Evolutionary conservation across 2,888 invertebrate species (phyloP).

Genomic region (Lasioglossum villosulum): DNA sequence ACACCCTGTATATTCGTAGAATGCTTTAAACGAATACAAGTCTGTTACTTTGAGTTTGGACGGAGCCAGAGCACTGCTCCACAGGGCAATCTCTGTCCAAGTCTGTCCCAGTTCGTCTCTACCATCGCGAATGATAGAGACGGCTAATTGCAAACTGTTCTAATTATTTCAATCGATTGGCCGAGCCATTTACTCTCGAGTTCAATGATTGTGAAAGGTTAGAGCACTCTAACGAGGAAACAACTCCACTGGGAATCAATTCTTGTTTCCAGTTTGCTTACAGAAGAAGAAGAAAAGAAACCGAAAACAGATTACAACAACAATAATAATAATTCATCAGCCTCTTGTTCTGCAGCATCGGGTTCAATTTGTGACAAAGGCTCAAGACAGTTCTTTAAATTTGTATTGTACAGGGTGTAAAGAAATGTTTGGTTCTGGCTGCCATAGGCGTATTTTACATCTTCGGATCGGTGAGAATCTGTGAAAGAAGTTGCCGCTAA

Average conservation of each 20-base stretch:
- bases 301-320: not conserved
- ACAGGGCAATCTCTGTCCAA: not conserved
- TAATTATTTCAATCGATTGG: constrained; percentile 8
- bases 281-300: not conserved
- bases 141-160: not conserved
- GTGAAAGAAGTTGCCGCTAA: too few relatives aligned
- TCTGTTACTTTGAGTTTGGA: too few relatives aligned
- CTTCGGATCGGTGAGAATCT: too few relatives aligned
- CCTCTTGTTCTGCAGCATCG: not conserved
- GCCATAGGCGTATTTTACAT: too few relatives aligned
- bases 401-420: too few relatives aligned
- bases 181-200: not conserved
- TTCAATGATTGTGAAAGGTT: not conserved
- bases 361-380: not conserved
- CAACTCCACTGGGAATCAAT: not conserved
- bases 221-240: not conserved
- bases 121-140: not conserved
- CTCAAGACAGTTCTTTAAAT: too few relatives aligned
- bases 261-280: not conserved
- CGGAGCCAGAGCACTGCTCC: not conserved
- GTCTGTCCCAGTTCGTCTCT: not conserved
- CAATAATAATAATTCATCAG: not conserved
- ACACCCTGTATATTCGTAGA: too few relatives aligned
- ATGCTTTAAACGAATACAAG: too few relatives aligned
- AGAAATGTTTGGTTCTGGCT: too few relatives aligned